Percentiles rank a stretch among this genome's conserved stretches.
phyloP scores from a whole-genome alignment of 2,113 vertebrate species.

The Clarias magur region DNA sequence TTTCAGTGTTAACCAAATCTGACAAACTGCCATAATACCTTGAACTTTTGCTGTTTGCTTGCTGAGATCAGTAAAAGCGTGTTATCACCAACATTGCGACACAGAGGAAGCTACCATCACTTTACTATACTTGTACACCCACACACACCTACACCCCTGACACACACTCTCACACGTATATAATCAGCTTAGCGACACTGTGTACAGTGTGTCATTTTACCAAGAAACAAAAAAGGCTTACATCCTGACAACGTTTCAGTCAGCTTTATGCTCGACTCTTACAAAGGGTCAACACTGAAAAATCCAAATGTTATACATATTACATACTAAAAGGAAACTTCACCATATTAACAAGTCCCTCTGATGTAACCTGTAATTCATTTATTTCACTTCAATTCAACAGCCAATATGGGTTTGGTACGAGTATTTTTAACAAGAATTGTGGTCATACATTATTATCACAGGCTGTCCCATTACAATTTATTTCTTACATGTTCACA shows the following conservation, averaged over 20 bases:
- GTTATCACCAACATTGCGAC: neutral
- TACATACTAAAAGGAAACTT: neutral
- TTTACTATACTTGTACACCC: neutral
- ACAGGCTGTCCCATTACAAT: neutral
- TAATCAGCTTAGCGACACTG: neutral
- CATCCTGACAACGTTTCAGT: neutral
- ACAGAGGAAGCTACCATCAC: neutral
- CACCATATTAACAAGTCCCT: neutral
- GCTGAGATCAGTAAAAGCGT: neutral
- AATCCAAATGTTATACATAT: neutral
- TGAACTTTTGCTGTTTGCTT: neutral
- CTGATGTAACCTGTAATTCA: neutral
- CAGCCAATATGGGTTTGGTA: neutral
- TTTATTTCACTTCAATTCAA: neutral
- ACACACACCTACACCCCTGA: neutral
- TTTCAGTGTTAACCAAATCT: neutral
- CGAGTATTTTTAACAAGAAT: neutral
- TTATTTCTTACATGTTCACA: neutral
- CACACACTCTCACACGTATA: neutral
- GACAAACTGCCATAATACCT: constrained; percentile 1
- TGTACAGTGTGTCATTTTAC: neutral
- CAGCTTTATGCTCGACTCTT: neutral
- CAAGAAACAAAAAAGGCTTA: neutral
- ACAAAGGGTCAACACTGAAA: neutral
- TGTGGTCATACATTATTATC: neutral